Percentiles rank a stretch among this genome's conserved stretches.
phyloP scores from a whole-genome alignment of 1,140 invertebrate species.

The Dryas iulia region DNA sequence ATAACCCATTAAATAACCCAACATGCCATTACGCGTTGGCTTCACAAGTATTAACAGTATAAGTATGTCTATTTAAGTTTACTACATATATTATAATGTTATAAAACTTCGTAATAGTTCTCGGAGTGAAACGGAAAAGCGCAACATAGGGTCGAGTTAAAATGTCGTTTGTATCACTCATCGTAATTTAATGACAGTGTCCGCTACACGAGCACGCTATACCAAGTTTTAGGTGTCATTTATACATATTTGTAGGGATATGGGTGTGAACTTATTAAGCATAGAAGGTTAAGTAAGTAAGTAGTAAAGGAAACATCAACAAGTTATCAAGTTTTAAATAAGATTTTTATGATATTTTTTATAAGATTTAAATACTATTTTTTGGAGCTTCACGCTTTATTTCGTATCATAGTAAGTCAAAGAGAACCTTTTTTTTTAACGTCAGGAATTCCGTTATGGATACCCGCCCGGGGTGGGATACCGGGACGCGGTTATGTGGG shows the following conservation, averaged over 20 bases:
- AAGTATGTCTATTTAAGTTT: neutral
- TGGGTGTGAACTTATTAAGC: too few species aligned
- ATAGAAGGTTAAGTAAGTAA: too few species aligned
- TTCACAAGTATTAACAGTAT: neutral
- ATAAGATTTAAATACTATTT: too few species aligned
- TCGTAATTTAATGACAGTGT: conserved; percentile 28
- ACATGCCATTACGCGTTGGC: neutral
- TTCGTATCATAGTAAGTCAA: too few species aligned
- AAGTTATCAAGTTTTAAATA: too few species aligned
- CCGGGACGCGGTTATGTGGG: too few species aligned
- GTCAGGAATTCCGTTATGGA: too few species aligned
- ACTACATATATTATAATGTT: neutral
- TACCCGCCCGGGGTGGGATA: too few species aligned
- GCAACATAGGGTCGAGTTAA: conserved; percentile 29
- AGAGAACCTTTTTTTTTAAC: too few species aligned
- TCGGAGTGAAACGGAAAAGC: conserved; percentile 14
- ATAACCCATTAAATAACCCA: neutral
- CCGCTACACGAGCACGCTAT: conserved; percentile 14
- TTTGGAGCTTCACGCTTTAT: too few species aligned
- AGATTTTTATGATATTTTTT: too few species aligned
- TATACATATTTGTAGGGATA: neutral
- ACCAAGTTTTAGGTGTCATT: neutral
- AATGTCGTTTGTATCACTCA: conserved; percentile 37
- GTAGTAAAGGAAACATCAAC: too few species aligned
- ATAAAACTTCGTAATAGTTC: conserved; percentile 16